Base-by-base conservation (phyloP, 2,888 invertebrate genomes). In the Mesochorus sp. region DNA sequence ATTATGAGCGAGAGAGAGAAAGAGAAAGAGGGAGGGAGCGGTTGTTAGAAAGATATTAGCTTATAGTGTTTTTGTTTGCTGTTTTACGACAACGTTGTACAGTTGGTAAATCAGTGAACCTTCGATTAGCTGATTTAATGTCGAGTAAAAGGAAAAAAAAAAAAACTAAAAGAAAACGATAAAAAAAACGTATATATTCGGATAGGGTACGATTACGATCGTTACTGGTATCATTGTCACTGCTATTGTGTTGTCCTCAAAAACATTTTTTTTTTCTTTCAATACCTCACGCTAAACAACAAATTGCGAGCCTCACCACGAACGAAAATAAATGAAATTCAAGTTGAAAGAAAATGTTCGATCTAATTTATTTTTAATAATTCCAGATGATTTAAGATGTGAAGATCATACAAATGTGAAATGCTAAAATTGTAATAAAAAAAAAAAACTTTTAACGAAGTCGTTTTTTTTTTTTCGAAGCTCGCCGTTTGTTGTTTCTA, bases 1-100 rank as follows among this genome's bases (percentile, higher is more conserved):
- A 53, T 10, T 0, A 19, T 44, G 70, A 28, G 68, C 55, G 26
- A 57, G 49, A 39, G 62, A 62, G 21, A 77, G 21, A 39, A 44
- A 70, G 49, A 66, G 6, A 51, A 61, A 19, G 12, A 47, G 64
- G 62, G 62, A 61, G 53, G 14, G 39, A 57, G 62, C 64, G 72
- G 26, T 79, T 74, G 77, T 75, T 76, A 79, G 76, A 79, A 53
- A 87, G 86, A 85, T 83, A 83, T 85, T 89, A 88, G 89, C 86
- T 90, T 88, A n/a, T n/a, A 88, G 85, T 89, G 89, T 90, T 89
- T 68, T 79, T 87, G 86, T 90, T 89, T 89, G 88, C 88, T 88
- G 88, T 88, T 89, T 89, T 85, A 85, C 80, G 83, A 78, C 75
- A 85, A 85, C 83, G 86, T 87, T 86, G 85, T 82, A 84, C 85